Evolutionary conservation across 92 coral and sea anemone genomes (phyloP).

Genomic region (Pocillopora meandrina): DNA sequence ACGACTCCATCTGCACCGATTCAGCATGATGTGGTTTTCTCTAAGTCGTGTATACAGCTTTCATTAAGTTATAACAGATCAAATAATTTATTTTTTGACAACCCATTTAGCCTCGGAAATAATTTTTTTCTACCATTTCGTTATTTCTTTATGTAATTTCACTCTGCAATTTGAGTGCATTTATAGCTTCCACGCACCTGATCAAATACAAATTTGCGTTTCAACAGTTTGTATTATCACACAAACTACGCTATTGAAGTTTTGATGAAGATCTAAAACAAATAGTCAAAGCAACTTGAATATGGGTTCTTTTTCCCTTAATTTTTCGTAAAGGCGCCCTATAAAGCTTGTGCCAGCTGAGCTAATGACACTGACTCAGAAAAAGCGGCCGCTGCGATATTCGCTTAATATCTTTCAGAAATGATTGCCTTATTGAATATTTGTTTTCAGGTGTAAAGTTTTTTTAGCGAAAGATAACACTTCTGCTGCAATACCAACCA

Average conservation of each 20-base stretch:
- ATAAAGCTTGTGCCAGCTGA: no score
- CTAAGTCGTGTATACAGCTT: no score
- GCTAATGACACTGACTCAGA: no score
- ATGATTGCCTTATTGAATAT: no score
- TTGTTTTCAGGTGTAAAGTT: background rate
- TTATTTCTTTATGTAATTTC: background rate
- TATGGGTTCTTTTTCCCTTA: background rate
- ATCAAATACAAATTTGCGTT: slow-evolving; percentile 2
- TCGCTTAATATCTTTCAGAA: no score
- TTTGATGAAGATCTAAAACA: background rate
- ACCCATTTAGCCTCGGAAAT: background rate
- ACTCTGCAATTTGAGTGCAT: background rate
- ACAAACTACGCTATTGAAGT: background rate
- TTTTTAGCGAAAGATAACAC: background rate
- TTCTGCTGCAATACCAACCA: background rate
- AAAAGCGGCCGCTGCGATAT: no score
- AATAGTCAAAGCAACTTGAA: background rate
- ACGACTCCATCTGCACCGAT: no score
- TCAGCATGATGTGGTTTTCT: no score
- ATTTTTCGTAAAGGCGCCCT: no score
- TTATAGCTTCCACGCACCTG: background rate
- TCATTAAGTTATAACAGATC: no score
- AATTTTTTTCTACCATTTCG: background rate
- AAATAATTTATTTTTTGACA: no score
- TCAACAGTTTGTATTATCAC: background rate